Evolutionary conservation across 2,113 vertebrate genomes (phyloP).

Genomic region (Xyliphius kryptos): DNA sequence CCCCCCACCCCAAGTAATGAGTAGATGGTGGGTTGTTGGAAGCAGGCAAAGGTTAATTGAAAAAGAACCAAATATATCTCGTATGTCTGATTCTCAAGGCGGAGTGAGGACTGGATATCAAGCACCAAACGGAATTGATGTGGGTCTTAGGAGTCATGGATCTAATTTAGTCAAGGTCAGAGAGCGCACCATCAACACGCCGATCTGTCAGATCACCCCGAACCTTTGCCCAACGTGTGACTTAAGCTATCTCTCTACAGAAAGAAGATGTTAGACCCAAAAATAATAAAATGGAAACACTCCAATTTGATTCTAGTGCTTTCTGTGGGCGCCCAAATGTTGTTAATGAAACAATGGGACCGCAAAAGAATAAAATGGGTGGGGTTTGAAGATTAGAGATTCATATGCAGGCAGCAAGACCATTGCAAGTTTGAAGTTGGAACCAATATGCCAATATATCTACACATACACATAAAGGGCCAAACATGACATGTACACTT

Average conservation of each 20-base stretch:
- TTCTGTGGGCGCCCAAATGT: no score
- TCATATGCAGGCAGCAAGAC: no score
- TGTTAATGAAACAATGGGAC: no score
- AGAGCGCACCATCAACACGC: background rate
- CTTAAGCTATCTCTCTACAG: background rate
- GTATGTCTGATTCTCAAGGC: background rate
- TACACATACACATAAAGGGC: no score
- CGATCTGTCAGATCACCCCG: background rate
- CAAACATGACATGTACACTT: no score
- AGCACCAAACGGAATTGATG: background rate
- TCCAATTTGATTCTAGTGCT: no score
- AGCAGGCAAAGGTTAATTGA: conserved; percentile 40
- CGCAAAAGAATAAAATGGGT: no score
- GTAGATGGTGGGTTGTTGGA: conserved; percentile 20
- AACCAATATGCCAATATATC: no score
- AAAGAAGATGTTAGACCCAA: background rate
- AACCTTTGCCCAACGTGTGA: background rate
- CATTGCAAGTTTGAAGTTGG: no score
- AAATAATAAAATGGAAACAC: background rate
- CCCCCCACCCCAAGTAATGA: no score
- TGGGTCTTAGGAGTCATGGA: conserved; percentile 1
- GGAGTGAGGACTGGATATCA: background rate
- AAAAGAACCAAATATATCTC: conserved; percentile 14
- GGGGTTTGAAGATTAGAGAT: no score
- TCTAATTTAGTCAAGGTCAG: conserved; percentile 10